Conservation (phyloP, 2,888 invertebrate genomes). For the Drosophila yooni region DNA sequence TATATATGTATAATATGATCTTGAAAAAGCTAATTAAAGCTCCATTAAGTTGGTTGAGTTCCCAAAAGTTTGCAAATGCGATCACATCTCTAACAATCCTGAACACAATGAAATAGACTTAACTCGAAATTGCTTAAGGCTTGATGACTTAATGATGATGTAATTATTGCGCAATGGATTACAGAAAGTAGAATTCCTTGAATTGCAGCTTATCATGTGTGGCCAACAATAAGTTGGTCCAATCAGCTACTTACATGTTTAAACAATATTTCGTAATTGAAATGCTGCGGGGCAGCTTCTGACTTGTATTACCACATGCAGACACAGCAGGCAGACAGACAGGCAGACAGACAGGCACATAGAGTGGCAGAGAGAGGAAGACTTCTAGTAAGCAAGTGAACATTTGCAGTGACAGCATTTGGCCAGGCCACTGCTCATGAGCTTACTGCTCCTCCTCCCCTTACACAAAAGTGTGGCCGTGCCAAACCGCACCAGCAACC, state of each 20-base stretch:
- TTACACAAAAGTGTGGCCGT: conserved; percentile 8
- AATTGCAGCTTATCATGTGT: conserved; percentile 18
- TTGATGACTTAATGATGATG: conserved; percentile 33
- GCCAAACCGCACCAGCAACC: conserved; percentile 4
- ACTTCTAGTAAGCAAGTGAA: conserved; percentile 40
- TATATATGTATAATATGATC: background rate
- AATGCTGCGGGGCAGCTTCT: conserved; percentile 65
- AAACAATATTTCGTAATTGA: conserved; percentile 77
- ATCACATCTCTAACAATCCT: background rate
- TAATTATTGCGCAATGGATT: conserved; percentile 28
- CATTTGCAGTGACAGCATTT: conserved; percentile 77
- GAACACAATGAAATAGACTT: background rate
- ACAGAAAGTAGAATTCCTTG: conserved; percentile 12
- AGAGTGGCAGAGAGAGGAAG: background rate
- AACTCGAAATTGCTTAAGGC: background rate
- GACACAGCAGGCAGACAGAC: conserved; percentile 9
- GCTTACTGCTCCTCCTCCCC: conserved; percentile 19
- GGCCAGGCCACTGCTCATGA: conserved; percentile 69
- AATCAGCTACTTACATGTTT: conserved; percentile 57
- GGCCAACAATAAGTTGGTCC: conserved; percentile 21
- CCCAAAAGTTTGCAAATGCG: background rate
- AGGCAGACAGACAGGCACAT: background rate
- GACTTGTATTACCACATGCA: conserved; percentile 48
- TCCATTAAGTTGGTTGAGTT: background rate
- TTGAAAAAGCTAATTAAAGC: background rate